phyloP scores from a whole-genome alignment of 2,888 invertebrate genomes.

The Trisateles emortualis region DNA sequence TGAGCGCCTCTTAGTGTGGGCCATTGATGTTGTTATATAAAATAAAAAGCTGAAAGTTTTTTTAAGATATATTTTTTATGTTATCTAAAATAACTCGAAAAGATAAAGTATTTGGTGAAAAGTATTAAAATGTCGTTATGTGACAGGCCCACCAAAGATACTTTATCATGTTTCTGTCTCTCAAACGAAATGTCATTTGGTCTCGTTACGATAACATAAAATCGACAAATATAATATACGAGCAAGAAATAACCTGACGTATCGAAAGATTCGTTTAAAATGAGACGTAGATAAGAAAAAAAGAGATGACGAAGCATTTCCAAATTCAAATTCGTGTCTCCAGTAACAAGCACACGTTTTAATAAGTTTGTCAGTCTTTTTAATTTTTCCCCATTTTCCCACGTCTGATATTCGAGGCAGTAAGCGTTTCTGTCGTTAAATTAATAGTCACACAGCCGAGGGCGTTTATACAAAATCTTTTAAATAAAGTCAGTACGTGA shows the following conservation, averaged over 20 bases:
- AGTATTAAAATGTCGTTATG: conserved; percentile 1
- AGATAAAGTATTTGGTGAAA: not conserved
- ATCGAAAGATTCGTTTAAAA: not conserved
- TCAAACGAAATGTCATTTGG: conserved; percentile 4
- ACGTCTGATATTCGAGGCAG: conserved; percentile 59
- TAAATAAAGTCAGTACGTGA: conserved; percentile 82
- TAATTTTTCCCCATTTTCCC: conserved; percentile 52
- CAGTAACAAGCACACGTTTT: conserved; percentile 16
- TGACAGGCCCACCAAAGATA: not conserved
- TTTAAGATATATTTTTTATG: not conserved
- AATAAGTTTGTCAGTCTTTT: conserved; percentile 21
- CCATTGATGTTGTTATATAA: too few relatives aligned
- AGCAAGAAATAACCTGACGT: not conserved
- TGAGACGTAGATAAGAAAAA: not conserved
- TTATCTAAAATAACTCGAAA: not conserved
- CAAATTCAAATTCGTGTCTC: conserved; percentile 10
- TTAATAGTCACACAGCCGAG: conserved; percentile 71
- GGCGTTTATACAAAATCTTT: conserved; percentile 77
- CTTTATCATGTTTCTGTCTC: not conserved
- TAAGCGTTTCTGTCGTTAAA: conserved; percentile 68
- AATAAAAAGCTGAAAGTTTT: not conserved
- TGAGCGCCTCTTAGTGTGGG: too few relatives aligned
- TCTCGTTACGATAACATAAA: conserved; percentile 6
- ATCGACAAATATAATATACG: conserved; percentile 10
- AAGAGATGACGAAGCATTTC: not conserved